Percentiles rank a stretch among this genome's conserved stretches.
Evolutionary conservation across 2,888 invertebrate species (phyloP).

Genomic region (Anagyrus pseudococci): DNA sequence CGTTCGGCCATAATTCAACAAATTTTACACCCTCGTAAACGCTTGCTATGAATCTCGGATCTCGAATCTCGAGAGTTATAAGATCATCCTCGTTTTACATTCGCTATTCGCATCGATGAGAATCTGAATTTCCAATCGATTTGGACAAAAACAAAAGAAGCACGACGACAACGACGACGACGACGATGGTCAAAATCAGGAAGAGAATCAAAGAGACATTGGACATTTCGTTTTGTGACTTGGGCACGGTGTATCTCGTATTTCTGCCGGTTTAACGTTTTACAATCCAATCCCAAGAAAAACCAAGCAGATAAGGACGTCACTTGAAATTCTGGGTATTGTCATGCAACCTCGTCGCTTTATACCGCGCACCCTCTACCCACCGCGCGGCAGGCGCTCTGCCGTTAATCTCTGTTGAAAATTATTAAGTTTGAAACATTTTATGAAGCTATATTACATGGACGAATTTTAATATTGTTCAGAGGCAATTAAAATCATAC

Average conservation of each 20-base stretch:
- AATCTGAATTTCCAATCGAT: constrained; percentile 21
- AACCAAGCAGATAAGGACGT: background rate
- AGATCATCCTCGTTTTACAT: background rate
- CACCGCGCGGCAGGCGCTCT: no score
- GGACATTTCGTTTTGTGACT: background rate
- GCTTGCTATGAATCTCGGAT: background rate
- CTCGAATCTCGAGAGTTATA: background rate
- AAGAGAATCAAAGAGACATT: constrained; percentile 2
- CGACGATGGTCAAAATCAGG: background rate
- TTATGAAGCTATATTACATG: no score
- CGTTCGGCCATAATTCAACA: no score
- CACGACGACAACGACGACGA: no score
- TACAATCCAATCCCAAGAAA: background rate
- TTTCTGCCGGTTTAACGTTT: background rate
- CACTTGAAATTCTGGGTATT: no score
- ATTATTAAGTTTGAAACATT: no score
- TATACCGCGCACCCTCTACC: no score
- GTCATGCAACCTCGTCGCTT: no score
- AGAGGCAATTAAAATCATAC: no score
- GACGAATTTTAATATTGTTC: no score
- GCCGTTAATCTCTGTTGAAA: no score
- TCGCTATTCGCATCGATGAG: background rate
- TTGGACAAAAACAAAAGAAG: constrained; percentile 2
- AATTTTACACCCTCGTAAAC: no score
- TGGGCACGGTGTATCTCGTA: background rate